A percentile compares a stretch with the other conserved stretches of the same genome.
These are phyloP conservation scores for Heliconius ismenius DNA, from an alignment of 2,888 invertebrate genomes.

Conservation along the genomic window DNA sequence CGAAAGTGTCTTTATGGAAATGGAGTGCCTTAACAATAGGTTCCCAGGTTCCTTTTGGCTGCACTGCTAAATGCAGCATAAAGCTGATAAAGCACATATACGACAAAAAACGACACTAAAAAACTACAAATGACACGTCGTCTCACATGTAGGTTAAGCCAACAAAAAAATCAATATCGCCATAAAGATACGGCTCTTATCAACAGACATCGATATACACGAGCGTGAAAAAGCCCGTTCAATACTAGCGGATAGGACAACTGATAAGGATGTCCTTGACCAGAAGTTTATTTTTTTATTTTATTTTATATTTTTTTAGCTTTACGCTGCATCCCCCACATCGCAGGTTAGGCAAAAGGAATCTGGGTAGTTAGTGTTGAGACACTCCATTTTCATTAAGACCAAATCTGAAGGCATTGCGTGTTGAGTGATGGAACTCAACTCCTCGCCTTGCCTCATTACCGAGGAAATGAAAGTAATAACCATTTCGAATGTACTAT, in stretches of 20 bases:
- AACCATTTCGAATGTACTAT: no score
- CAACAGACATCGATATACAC: conserved; percentile 14
- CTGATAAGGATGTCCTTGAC: conserved; percentile 15
- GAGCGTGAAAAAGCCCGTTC: conserved; percentile 19
- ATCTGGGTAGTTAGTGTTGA: not conserved
- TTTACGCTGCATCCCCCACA: not conserved
- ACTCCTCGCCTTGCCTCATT: no score
- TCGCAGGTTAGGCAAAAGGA: not conserved
- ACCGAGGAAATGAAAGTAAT: no score
- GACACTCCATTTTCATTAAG: no score
- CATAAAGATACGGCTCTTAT: conserved; percentile 28
- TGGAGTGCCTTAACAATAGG: not conserved
- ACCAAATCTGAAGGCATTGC: no score
- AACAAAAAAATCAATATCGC: conserved; percentile 36
- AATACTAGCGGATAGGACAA: conserved; percentile 12
- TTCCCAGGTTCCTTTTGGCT: not conserved
- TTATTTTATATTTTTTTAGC: not conserved
- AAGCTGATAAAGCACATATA: not conserved
- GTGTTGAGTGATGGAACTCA: no score
- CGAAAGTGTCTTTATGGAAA: not conserved
- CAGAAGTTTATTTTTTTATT: not conserved
- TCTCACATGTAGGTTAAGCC: conserved; percentile 34
- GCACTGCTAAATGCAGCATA: not conserved
- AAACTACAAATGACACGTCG: not conserved
- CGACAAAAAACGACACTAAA: not conserved